These are phyloP conservation scores for Vultur gryphus DNA, from an alignment of 2,797 vertebrate genomes.

Conservation along the genomic window DNA sequence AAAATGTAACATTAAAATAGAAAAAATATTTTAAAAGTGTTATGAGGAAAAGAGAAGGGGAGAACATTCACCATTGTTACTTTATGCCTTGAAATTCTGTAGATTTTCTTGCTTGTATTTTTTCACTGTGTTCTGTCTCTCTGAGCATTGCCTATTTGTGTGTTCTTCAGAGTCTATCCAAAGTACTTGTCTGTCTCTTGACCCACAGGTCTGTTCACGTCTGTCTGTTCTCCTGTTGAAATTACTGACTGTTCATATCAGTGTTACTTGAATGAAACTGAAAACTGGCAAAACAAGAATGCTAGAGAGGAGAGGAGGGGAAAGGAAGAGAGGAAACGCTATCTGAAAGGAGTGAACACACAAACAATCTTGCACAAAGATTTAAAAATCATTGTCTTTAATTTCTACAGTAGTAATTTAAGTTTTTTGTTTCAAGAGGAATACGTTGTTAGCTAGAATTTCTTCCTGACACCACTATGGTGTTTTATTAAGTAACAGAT, in stretches of 20 bases:
- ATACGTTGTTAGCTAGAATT: neutral
- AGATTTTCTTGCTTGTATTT: neutral
- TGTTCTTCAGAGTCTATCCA: neutral
- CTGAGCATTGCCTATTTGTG: neutral
- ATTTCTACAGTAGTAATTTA: neutral
- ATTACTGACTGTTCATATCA: neutral
- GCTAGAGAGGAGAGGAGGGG: neutral
- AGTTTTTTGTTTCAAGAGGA: neutral
- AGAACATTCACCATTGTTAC: neutral
- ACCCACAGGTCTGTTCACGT: neutral
- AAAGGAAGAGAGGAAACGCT: neutral
- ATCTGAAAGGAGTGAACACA: neutral
- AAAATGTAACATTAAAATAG: neutral
- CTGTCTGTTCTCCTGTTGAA: neutral
- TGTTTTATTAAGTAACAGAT: slow-evolving; percentile 31
- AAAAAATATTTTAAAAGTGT: neutral
- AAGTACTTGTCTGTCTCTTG: neutral
- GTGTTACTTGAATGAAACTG: neutral
- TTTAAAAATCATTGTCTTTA: neutral
- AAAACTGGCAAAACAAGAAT: neutral
- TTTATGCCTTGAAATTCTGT: neutral
- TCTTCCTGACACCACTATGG: neutral
- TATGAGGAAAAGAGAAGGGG: neutral
- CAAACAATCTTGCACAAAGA: neutral
- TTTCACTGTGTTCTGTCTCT: neutral